phyloP scores from a whole-genome alignment of 2,888 invertebrate genomes.

The Dynastes tityus region DNA sequence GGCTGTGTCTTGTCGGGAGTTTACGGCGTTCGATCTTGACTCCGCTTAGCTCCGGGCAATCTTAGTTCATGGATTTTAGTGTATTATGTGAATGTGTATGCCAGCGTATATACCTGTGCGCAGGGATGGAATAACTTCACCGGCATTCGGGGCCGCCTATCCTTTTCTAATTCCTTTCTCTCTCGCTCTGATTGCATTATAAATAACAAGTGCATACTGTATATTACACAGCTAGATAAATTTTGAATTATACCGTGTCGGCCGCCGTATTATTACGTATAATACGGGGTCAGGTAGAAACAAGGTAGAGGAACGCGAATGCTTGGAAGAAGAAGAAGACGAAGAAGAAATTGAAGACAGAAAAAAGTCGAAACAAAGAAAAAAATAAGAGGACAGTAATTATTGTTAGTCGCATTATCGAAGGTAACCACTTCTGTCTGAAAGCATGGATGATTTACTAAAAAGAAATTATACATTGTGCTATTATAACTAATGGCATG shows the following conservation, averaged over 20 bases:
- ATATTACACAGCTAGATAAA: conserved; percentile 59
- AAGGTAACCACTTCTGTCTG: background rate
- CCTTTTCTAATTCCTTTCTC: conserved; percentile 39
- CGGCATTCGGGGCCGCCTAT: background rate
- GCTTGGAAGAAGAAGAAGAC: conserved; percentile 5
- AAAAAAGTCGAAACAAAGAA: conserved; percentile 37
- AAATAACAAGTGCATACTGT: conserved; percentile 60
- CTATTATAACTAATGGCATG: conserved; percentile 32
- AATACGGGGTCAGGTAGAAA: conserved; percentile 46
- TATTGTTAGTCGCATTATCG: conserved; percentile 20
- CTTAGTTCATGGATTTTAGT: conserved; percentile 51
- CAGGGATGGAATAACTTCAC: conserved; percentile 17
- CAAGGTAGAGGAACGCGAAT: conserved; percentile 20
- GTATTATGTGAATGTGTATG: conserved; percentile 36
- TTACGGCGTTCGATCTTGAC: conserved; percentile 53
- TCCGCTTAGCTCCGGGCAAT: conserved; percentile 55
- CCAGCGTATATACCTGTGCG: conserved; percentile 26
- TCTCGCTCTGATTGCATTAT: conserved; percentile 60
- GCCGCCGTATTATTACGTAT: conserved; percentile 46
- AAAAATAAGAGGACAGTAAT: conserved; percentile 38
- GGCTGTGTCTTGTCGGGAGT: conserved; percentile 40
- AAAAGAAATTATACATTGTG: conserved; percentile 37
- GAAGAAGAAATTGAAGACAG: conserved; percentile 8
- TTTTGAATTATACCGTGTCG: conserved; percentile 58
- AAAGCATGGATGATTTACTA: conserved; percentile 26